A percentile compares a stretch with the other conserved stretches of the same genome.
Evolutionary conservation across 2,113 vertebrate genomes (phyloP).

Genomic region (Spea bombifrons): DNA sequence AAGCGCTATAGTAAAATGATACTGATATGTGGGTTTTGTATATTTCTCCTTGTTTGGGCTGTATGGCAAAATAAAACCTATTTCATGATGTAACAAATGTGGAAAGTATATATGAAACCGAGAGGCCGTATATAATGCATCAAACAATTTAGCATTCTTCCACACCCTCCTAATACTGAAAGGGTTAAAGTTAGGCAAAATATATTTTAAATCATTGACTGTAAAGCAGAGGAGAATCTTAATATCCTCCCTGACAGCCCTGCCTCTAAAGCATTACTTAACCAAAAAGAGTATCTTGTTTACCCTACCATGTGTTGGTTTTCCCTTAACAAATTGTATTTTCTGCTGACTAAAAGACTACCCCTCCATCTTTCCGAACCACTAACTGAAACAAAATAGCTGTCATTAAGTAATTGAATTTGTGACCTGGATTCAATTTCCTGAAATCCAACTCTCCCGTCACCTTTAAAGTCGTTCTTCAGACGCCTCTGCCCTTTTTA

Average conservation of each 20-base stretch:
- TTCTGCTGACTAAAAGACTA: conserved; percentile 42
- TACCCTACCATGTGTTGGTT: conserved; percentile 30
- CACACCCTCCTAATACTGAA: no score
- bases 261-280: conserved; percentile 26
- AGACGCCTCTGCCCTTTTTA: conserved; percentile 52
- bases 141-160: no score
- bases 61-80: no score
- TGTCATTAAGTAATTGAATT: conserved; percentile 53
- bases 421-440: conserved; percentile 55
- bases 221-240: background rate
- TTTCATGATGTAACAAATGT: no score
- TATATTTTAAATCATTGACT: background rate
- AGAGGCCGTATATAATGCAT: no score
- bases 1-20: no score
- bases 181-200: background rate
- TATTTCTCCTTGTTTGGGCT: no score
- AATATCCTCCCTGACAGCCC: conserved; percentile 4
- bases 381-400: conserved; percentile 48
- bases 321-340: conserved; percentile 45
- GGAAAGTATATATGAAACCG: no score
- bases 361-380: conserved; percentile 37
- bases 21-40: no score
- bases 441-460: conserved; percentile 52
- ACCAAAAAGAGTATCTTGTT: conserved; percentile 42
- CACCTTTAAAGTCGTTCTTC: conserved; percentile 48